phyloP scores from a whole-genome alignment of 2,113 vertebrate species.

The Elachura formosa region DNA sequence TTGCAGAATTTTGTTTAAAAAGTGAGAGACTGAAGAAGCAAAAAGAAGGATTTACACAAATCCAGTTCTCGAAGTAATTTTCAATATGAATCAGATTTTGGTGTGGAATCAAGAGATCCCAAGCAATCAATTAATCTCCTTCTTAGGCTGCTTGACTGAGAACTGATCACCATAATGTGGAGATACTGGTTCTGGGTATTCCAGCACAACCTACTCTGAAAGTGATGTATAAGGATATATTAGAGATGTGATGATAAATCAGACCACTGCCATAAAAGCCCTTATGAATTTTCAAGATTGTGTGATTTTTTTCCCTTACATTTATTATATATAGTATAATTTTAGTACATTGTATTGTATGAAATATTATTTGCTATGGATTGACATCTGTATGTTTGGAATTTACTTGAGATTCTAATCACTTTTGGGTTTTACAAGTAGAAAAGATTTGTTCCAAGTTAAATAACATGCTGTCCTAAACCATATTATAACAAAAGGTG shows the following conservation, averaged over 20 bases:
- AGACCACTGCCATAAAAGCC: background rate
- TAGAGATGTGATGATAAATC: background rate
- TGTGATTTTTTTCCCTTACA: background rate
- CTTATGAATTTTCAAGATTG: background rate
- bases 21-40: background rate
- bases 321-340: background rate
- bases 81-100: background rate
- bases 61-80: background rate
- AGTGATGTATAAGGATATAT: background rate
- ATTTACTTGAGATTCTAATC: background rate
- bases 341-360: background rate
- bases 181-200: background rate
- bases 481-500: background rate
- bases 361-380: background rate
- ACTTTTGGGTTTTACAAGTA: background rate
- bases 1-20: background rate
- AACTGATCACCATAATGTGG: background rate
- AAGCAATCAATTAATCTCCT: background rate
- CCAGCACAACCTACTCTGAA: background rate
- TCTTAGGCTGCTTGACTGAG: background rate
- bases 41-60: background rate
- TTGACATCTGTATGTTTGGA: background rate
- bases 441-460: background rate
- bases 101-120: background rate
- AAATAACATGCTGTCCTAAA: background rate